phyloP scores from a whole-genome alignment of 2,797 vertebrate species.

The Parambassis ranga region DNA sequence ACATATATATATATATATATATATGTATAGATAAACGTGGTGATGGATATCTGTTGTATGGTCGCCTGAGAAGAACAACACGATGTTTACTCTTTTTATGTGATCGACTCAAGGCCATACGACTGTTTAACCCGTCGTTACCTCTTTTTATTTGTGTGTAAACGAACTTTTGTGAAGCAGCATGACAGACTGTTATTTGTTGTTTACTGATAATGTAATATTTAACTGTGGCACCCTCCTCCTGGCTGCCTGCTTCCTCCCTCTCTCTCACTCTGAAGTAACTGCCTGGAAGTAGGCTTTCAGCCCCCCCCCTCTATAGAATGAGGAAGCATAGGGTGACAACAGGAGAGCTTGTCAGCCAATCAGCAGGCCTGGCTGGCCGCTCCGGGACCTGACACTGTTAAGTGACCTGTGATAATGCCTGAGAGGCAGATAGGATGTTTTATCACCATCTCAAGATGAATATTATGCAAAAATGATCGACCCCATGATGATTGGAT shows the following conservation, averaged over 20 bases:
- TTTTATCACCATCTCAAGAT: conserved; percentile 22
- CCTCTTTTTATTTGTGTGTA: conserved; percentile 27
- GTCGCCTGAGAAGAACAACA: conserved; percentile 16
- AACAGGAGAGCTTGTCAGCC: conserved; percentile 30
- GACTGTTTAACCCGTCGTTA: conserved; percentile 13
- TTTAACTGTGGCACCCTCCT: conserved; percentile 2
- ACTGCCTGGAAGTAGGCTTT: no score
- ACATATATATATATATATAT: conserved; percentile 40
- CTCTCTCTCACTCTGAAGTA: background rate
- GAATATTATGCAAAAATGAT: conserved; percentile 54
- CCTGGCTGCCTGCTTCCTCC: background rate
- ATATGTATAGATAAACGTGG: conserved; percentile 13
- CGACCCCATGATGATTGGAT: conserved; percentile 12
- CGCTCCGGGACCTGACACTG: no score
- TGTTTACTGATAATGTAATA: conserved; percentile 42
- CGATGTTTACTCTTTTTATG: conserved; percentile 37
- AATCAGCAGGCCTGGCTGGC: conserved; percentile 49
- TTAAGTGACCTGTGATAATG: conserved; percentile 32
- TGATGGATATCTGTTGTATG: conserved; percentile 26
- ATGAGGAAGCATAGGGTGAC: background rate
- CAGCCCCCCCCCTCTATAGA: no score
- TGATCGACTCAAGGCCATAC: conserved; percentile 10
- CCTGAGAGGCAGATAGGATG: conserved; percentile 16
- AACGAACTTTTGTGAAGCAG: conserved; percentile 13
- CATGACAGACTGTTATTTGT: conserved; percentile 25